Conservation (phyloP, 2,797 vertebrate genomes). For the Clarias laeviceps region DNA sequence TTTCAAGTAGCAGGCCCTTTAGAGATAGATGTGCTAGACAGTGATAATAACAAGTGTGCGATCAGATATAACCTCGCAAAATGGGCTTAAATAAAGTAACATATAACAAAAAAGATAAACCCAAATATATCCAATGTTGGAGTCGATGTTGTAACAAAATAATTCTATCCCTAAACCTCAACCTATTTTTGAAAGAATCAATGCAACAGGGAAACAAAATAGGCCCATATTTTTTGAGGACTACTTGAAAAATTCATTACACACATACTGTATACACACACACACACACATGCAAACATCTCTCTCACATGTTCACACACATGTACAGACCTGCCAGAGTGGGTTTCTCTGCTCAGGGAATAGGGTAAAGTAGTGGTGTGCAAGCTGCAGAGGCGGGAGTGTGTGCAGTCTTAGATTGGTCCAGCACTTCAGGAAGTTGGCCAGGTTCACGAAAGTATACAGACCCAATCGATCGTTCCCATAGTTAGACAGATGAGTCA, state of each 20-base stretch:
- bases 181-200: background rate
- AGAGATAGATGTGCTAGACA: background rate
- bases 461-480: constrained; percentile 95
- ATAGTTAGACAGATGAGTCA: constrained; percentile 97
- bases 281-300: background rate
- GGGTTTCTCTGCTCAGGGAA: constrained; percentile 93
- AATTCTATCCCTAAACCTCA: background rate
- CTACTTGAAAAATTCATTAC: background rate
- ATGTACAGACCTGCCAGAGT: constrained; percentile 89
- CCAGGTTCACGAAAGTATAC: constrained; percentile 92
- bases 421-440: constrained; percentile 88
- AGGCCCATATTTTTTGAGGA: background rate
- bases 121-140: no score
- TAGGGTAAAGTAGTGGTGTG: constrained; percentile 92
- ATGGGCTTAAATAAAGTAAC: background rate
- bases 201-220: constrained; percentile 1
- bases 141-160: background rate
- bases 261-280: constrained; percentile 8
- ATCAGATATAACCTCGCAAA: background rate
- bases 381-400: constrained; percentile 86
- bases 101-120: background rate
- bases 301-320: background rate
- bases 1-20: background rate
- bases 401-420: constrained; percentile 90
- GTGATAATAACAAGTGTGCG: background rate